Evolutionary conservation across 2,113 vertebrate genomes (phyloP).

Genomic region (Haemorhous mexicanus): DNA sequence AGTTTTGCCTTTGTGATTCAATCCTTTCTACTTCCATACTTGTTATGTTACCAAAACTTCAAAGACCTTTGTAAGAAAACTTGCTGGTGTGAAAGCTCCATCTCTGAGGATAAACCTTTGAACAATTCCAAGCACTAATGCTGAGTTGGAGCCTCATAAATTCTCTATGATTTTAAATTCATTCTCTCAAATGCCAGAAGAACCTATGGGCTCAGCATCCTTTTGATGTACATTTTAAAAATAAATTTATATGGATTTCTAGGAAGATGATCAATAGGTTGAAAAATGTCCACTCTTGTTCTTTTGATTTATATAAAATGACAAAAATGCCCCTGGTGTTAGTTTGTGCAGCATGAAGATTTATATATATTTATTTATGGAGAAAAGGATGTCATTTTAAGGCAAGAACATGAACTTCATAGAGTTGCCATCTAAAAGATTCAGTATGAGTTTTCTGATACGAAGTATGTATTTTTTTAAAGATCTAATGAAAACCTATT

Average conservation of each 20-base stretch:
- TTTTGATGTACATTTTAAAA: constrained; percentile 37
- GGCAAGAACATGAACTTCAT: not conserved
- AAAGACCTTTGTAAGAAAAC: constrained; percentile 40
- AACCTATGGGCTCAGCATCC: constrained; percentile 2
- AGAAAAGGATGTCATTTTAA: not conserved
- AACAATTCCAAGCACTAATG: constrained; percentile 25
- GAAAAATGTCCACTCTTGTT: not conserved
- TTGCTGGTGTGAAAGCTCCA: not conserved
- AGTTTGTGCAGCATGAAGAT: not conserved
- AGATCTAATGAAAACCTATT: not conserved
- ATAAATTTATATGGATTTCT: constrained; percentile 31
- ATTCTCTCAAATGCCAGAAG: constrained; percentile 20
- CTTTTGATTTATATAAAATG: constrained; percentile 42
- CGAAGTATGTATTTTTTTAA: not conserved
- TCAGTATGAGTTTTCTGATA: not conserved
- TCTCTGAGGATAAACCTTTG: not conserved
- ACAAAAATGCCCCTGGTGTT: constrained; percentile 24
- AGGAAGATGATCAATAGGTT: constrained; percentile 42
- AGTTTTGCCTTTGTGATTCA: constrained; percentile 21
- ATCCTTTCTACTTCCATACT: constrained; percentile 5
- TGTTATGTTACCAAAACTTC: constrained; percentile 8
- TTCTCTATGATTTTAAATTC: constrained; percentile 23
- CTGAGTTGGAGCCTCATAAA: constrained; percentile 28
- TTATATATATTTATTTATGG: constrained; percentile 34
- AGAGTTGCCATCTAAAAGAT: not conserved